A percentile compares a stretch with the other conserved stretches of the same genome.
These are phyloP conservation scores for Ceyx melanurus DNA, from an alignment of 2,113 vertebrate species.

Conservation along the genomic window DNA sequence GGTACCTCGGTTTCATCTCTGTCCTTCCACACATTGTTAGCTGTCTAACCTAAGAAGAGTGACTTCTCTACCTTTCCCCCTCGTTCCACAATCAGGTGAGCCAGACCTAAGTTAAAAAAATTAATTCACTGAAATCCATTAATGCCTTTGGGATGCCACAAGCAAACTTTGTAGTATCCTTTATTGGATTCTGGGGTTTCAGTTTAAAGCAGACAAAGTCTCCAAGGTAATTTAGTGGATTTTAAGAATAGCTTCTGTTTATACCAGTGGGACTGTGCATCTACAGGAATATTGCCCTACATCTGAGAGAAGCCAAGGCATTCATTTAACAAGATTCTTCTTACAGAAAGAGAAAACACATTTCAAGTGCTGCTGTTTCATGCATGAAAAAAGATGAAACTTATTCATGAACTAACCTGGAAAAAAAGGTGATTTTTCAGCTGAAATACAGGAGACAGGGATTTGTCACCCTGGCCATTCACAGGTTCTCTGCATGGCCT, in stretches of 20 bases:
- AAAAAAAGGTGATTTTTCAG: neutral
- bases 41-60: rapidly evolving
- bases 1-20: neutral
- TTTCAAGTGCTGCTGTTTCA: neutral
- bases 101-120: neutral
- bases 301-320: conserved; percentile 4
- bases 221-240: conserved; percentile 15
- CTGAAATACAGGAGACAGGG: neutral
- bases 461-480: neutral
- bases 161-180: neutral
- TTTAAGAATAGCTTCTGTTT: conserved; percentile 39
- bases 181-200: neutral
- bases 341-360: neutral
- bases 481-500: neutral
- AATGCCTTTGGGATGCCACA: neutral
- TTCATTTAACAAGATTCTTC: neutral
- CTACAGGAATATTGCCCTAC: conserved; percentile 22
- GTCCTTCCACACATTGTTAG: neutral
- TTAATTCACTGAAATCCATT: neutral
- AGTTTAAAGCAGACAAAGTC: neutral
- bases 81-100: neutral
- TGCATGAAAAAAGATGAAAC: neutral
- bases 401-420: neutral
- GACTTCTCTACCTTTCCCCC: neutral
- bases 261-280: neutral